Base-by-base conservation (phyloP, 2,888 invertebrate species). In the Callimorpha dominula region DNA sequence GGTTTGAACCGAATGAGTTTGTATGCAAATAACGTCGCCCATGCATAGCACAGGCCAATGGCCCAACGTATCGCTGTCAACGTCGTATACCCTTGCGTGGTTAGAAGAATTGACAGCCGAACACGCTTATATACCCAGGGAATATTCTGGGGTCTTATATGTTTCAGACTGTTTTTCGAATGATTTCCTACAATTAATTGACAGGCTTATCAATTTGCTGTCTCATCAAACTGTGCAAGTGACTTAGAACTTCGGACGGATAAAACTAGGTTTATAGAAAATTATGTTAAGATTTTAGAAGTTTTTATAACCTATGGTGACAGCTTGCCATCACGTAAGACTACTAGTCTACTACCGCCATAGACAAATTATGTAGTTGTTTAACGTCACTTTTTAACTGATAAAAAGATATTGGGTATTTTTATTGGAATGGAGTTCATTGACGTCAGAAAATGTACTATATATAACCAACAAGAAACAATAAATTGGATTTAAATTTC, bases 1-100 rank as follows among this genome's bases (percentile, higher is more conserved):
- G 77, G 78, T 74, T 74, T 82, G 65, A 73, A 65, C 64, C 76
- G 78, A 81, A 84, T 82, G 77, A 83, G 78, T 84, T 79, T 78
- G 80, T 73, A 84, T 82, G 76, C 76, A 78, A 77, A 83, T 81
- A 70, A 71, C 65, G 63, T 76, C 72, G 76, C 73, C 72, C 78
- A 79, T 82, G 75, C 69, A 71, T 63, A 76, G 74, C 72, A 70
- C 70, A 72, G 75, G 75, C 68, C 73, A 72, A 76, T 73, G 74
- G 71, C 78, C 73, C 40, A 70, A 42, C 70, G 65, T 76, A 75
- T 75, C 76, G 70, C 17, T 17, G 71, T 71, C 49, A 70, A 66
- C 49, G 43, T 63, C 70, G 73, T 79, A 64, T 76, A 81, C 74
- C 73, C 74, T 31, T n/a, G 60, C 14, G 0, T 54, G 65, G 64